Conservation (phyloP, 2,888 invertebrate species). For the Sphinx pinastri region DNA sequence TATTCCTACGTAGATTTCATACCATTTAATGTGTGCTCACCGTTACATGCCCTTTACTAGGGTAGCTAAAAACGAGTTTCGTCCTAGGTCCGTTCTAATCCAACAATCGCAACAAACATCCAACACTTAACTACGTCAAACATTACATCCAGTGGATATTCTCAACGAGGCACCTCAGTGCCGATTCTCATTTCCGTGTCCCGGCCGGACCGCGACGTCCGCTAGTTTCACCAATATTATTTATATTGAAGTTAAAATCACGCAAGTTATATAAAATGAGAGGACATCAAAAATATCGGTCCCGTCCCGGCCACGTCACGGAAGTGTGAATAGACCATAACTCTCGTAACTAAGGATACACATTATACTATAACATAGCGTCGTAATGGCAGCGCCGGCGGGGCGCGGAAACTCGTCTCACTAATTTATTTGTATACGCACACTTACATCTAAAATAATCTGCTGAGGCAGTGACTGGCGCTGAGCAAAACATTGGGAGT, state of each 20-base stretch:
- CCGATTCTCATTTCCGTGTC: neutral
- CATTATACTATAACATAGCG: constrained; percentile 22
- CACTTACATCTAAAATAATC: neutral
- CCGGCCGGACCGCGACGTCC: no score
- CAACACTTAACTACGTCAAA: constrained; percentile 3
- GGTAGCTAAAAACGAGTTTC: neutral
- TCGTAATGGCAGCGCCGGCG: constrained; percentile 20
- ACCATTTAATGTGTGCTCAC: no score
- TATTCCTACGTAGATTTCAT: no score
- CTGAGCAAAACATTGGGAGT: neutral
- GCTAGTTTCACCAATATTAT: no score
- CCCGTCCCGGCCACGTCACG: no score
- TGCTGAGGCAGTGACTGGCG: constrained; percentile 7
- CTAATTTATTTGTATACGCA: constrained; percentile 17
- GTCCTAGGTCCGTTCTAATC: neutral
- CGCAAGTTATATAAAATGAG: no score
- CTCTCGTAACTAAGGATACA: neutral
- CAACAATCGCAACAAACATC: neutral
- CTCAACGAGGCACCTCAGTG: neutral
- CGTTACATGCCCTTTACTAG: no score
- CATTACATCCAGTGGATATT: constrained; percentile 1
- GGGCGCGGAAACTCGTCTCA: neutral
- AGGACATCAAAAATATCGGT: no score
- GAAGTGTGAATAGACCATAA: neutral
- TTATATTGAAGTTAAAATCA: no score